A percentile compares a stretch with the other conserved stretches of the same genome.
These are phyloP conservation scores for Notothenia coriiceps DNA, from an alignment of 2,113 vertebrate species.

Conservation along the genomic window DNA sequence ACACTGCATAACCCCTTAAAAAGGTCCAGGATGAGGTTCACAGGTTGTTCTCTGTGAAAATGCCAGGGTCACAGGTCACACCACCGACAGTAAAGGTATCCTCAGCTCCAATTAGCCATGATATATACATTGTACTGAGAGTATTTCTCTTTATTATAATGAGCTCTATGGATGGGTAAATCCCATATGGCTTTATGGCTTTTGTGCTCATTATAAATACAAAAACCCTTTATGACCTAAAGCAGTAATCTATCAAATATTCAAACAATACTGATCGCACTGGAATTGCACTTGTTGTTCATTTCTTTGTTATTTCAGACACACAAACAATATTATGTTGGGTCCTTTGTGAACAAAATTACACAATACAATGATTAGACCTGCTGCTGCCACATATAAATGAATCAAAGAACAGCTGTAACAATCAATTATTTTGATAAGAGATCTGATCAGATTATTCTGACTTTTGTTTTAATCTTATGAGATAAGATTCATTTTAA, in stretches of 20 bases:
- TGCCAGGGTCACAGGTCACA: constrained; percentile 71
- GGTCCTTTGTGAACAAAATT: background rate
- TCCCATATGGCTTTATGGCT: constrained; percentile 35
- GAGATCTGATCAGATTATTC: background rate
- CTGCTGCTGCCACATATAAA: background rate
- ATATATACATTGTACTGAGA: constrained; percentile 49
- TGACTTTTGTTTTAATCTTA: background rate
- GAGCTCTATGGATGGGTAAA: constrained; percentile 37
- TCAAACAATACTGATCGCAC: constrained; percentile 17
- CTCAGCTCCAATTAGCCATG: constrained; percentile 69
- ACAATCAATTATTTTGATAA: background rate
- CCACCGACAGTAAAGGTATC: constrained; percentile 61
- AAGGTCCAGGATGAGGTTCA: constrained; percentile 68
- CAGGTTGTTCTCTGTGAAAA: constrained; percentile 64
- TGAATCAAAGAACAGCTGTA: background rate
- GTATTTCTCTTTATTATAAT: constrained; percentile 61
- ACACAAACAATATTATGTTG: background rate
- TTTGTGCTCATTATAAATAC: constrained; percentile 67
- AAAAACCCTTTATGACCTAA: constrained; percentile 31
- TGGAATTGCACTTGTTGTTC: background rate
- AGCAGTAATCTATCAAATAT: constrained; percentile 47
- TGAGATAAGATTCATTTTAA: background rate
- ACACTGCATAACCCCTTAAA: constrained; percentile 47
- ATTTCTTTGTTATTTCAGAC: background rate
- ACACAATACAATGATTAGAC: background rate